Percentiles rank a stretch among this genome's conserved stretches.
Evolutionary conservation across 2,888 invertebrate genomes (phyloP).

Genomic region (Eurois occulta): DNA sequence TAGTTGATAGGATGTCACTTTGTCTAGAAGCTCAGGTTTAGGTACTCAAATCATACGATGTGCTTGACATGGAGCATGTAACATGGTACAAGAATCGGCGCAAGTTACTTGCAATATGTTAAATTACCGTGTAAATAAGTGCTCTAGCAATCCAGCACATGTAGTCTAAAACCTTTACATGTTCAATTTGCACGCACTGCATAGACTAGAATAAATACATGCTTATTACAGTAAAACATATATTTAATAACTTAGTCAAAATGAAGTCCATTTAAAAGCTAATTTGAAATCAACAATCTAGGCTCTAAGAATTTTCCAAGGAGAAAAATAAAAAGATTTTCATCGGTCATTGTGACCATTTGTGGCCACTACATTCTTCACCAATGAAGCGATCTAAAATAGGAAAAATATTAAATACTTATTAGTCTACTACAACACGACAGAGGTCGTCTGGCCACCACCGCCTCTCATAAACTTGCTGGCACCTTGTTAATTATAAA

Average conservation of each 20-base stretch:
- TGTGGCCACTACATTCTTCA: not conserved
- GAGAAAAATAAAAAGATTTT: not conserved
- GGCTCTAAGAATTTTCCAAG: not conserved
- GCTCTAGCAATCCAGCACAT: not conserved
- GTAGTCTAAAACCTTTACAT: not conserved
- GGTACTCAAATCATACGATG: not conserved
- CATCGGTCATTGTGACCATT: not conserved
- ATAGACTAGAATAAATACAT: not conserved
- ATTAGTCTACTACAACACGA: slow-evolving; percentile 5
- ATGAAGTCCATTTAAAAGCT: not conserved
- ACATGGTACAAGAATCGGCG: not conserved
- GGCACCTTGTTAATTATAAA: slow-evolving; percentile 54
- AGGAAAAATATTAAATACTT: not conserved
- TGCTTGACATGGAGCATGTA: not conserved
- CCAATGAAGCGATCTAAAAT: not conserved
- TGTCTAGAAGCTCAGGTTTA: not conserved
- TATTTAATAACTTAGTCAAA: not conserved
- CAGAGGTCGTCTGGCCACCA: slow-evolving; percentile 21
- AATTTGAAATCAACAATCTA: not conserved
- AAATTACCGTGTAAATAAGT: slow-evolving; percentile 5
- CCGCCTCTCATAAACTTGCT: slow-evolving; percentile 40
- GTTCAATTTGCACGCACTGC: not conserved
- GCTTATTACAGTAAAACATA: not conserved
- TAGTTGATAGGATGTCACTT: not conserved
- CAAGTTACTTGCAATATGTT: not conserved